Evolutionary conservation across 2,888 invertebrate genomes (phyloP).

Genomic region (Zonitis immaculata): DNA sequence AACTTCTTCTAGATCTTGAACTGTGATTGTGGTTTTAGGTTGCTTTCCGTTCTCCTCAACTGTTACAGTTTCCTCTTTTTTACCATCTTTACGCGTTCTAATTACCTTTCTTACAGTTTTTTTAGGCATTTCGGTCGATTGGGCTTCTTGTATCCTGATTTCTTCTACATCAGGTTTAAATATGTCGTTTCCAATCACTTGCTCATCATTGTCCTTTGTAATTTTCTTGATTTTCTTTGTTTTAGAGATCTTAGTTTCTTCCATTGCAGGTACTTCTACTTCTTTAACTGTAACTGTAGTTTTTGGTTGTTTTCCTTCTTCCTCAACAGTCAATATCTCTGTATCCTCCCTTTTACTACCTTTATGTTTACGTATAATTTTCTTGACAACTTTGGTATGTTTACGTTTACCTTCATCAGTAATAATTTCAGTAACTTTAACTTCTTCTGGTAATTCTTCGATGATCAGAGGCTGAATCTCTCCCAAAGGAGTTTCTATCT

Average conservation of each 20-base stretch:
- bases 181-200: conserved; percentile 29
- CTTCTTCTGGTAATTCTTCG: conserved; percentile 24
- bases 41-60: conserved; percentile 34
- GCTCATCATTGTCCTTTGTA: conserved; percentile 32
- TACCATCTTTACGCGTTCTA: conserved; percentile 33
- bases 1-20: conserved; percentile 20
- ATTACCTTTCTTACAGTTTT: conserved; percentile 26
- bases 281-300: conserved; percentile 36
- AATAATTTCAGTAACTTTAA: conserved; percentile 28
- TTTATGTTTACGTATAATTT: conserved; percentile 45
- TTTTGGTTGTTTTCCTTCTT: conserved; percentile 46
- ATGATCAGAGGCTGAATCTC: background rate
- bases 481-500: background rate
- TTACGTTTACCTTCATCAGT: conserved; percentile 32
- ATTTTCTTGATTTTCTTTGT: conserved; percentile 18
- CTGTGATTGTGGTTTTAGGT: conserved; percentile 27
- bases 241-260: conserved; percentile 36
- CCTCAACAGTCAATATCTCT: conserved; percentile 50
- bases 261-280: conserved; percentile 25
- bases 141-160: conserved; percentile 23
- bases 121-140: conserved; percentile 29
- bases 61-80: conserved; percentile 36
- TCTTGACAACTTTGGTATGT: conserved; percentile 39
- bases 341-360: conserved; percentile 40
- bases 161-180: conserved; percentile 20